phyloP scores from a whole-genome alignment of 2,888 invertebrate genomes.

The Lottia scabra region DNA sequence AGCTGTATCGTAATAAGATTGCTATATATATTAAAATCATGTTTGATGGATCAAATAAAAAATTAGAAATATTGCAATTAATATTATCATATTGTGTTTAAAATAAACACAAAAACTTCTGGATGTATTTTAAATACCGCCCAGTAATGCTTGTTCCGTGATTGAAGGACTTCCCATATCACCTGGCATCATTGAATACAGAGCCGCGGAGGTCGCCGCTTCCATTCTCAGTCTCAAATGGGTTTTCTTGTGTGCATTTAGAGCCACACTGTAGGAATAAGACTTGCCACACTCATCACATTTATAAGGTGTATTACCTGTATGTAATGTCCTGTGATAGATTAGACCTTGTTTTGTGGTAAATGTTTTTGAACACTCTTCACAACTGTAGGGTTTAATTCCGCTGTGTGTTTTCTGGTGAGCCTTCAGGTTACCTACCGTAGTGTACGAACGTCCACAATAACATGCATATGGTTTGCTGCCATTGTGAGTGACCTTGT shows the following conservation, averaged over 20 bases:
- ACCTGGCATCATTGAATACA: no score
- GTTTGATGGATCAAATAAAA: no score
- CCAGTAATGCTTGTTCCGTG: no score
- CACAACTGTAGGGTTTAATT: not conserved
- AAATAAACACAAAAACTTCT: no score
- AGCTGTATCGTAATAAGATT: no score
- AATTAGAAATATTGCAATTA: no score
- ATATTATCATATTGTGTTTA: no score
- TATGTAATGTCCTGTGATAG: not conserved
- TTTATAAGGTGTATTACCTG: not conserved
- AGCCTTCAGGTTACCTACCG: not conserved
- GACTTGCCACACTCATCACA: not conserved
- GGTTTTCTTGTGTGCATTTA: not conserved
- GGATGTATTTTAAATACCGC: no score
- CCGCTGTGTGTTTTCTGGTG: not conserved
- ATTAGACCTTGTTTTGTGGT: conserved; percentile 1
- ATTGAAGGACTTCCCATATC: no score
- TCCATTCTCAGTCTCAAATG: not conserved
- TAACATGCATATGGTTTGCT: not conserved
- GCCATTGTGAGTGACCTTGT: not conserved
- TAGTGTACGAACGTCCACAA: not conserved
- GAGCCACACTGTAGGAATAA: not conserved
- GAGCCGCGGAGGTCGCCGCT: no score
- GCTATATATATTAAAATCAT: no score
- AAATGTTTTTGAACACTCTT: not conserved